Percentiles rank a stretch among this genome's conserved stretches.
These are phyloP conservation scores for Trichacis sp. DNA, from an alignment of 2,888 invertebrate genomes.

Conservation along the genomic window DNA sequence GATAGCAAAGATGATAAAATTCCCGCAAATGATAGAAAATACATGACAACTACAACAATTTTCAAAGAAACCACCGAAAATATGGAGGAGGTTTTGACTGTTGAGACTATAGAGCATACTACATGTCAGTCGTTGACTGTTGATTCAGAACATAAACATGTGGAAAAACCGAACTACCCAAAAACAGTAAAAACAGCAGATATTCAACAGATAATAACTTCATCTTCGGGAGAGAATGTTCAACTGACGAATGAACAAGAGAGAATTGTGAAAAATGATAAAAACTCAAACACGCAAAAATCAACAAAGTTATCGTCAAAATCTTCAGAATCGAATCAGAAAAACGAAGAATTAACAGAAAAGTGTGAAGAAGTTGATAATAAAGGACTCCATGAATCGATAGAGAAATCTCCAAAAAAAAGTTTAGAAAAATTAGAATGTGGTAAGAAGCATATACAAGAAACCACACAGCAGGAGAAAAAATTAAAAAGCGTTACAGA, in stretches of 20 bases:
- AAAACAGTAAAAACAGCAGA: background rate
- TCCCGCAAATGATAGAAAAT: background rate
- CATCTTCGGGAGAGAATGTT: no score
- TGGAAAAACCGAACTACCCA: background rate
- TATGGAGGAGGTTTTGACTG: background rate
- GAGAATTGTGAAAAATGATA: no score
- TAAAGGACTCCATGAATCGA: no score
- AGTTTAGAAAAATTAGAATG: no score
- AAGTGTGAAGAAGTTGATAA: no score
- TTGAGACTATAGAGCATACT: background rate
- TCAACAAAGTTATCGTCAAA: conserved; percentile 26
- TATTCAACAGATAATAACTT: no score
- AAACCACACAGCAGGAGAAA: conserved; percentile 18
- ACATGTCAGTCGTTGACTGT: conserved; percentile 1
- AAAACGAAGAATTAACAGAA: conserved; percentile 16
- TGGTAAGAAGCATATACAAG: no score
- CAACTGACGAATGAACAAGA: no score
- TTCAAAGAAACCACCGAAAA: background rate
- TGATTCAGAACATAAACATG: background rate
- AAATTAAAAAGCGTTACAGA: conserved; percentile 11
- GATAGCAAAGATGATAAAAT: no score
- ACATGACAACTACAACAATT: background rate
- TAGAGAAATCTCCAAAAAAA: conserved; percentile 9
- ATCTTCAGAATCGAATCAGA: conserved; percentile 43
- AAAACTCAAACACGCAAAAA: no score